phyloP scores from a whole-genome alignment of 2,113 vertebrate species.

The Indicator maculatus region DNA sequence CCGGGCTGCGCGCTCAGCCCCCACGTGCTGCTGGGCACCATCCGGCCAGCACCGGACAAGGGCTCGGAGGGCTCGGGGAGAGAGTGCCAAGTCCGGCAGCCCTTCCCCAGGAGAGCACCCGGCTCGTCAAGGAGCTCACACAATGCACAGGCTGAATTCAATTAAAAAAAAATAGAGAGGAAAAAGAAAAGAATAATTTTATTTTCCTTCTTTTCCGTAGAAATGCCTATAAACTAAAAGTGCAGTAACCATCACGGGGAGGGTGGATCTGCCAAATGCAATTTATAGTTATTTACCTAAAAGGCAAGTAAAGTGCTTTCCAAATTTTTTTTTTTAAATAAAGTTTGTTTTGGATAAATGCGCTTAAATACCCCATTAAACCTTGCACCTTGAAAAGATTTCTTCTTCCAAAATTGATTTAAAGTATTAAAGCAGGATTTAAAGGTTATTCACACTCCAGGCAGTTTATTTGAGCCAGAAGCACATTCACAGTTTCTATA shows the following conservation, averaged over 20 bases:
- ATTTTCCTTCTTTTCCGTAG: neutral
- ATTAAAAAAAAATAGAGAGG: slow-evolving; percentile 13
- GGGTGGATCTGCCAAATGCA: slow-evolving; percentile 22
- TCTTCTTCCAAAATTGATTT: slow-evolving; percentile 82
- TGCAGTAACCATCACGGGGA: neutral
- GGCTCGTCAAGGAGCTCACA: neutral
- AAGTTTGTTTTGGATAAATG: slow-evolving; percentile 85
- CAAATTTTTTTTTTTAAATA: slow-evolving; percentile 13
- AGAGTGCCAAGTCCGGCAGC: neutral
- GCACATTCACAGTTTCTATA: slow-evolving; percentile 78
- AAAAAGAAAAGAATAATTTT: slow-evolving; percentile 3
- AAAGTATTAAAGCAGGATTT: slow-evolving; percentile 87
- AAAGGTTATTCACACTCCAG: slow-evolving; percentile 86
- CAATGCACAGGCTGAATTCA: slow-evolving; percentile 18
- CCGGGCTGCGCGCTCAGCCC: neutral
- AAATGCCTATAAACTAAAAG: slow-evolving; percentile 63
- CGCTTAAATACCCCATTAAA: slow-evolving; percentile 82
- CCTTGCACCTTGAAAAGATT: slow-evolving; percentile 77
- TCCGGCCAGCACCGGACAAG: neutral
- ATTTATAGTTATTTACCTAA: slow-evolving; percentile 72
- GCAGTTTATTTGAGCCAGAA: slow-evolving; percentile 77
- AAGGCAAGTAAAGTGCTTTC: slow-evolving; percentile 72
- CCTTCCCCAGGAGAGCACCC: neutral
- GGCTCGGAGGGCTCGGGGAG: neutral
- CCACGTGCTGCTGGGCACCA: neutral